Percentiles rank a stretch among this genome's conserved stretches.
phyloP scores from a whole-genome alignment of 2,797 vertebrate species.

The Odontamblyopus rebecca region DNA sequence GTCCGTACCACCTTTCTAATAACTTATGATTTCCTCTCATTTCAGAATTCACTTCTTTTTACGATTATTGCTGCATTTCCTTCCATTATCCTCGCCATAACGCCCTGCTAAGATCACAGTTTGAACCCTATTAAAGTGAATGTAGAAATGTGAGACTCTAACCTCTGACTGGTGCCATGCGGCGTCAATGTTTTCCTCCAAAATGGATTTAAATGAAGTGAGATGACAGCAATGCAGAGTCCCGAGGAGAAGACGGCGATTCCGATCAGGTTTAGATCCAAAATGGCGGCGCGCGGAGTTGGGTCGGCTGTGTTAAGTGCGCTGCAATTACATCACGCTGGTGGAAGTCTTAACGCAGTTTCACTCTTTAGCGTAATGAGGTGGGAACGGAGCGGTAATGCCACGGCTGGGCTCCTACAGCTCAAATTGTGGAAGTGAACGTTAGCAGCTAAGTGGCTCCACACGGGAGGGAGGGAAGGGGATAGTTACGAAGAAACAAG shows the following conservation, averaged over 20 bases:
- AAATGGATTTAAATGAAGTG: constrained; percentile 16
- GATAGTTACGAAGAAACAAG: neutral
- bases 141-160: constrained; percentile 5
- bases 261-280: constrained; percentile 12
- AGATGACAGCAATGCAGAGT: neutral
- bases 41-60: constrained; percentile 1
- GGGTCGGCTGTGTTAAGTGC: constrained; percentile 4
- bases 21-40: neutral
- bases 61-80: neutral
- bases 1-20: neutral
- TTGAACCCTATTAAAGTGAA: constrained; percentile 3
- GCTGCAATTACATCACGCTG: constrained; percentile 1
- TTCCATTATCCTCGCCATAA: neutral
- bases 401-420: neutral
- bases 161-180: constrained; percentile 20
- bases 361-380: neutral
- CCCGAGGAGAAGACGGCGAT: constrained; percentile 13
- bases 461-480: neutral
- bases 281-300: constrained; percentile 18
- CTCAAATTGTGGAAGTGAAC: neutral
- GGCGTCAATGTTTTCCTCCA: neutral
- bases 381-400: neutral
- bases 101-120: neutral
- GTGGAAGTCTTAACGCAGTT: neutral
- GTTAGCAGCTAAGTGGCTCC: neutral